These are phyloP conservation scores for Bubo scandiacus DNA, from an alignment of 2,113 vertebrate genomes.

Conservation along the genomic window DNA sequence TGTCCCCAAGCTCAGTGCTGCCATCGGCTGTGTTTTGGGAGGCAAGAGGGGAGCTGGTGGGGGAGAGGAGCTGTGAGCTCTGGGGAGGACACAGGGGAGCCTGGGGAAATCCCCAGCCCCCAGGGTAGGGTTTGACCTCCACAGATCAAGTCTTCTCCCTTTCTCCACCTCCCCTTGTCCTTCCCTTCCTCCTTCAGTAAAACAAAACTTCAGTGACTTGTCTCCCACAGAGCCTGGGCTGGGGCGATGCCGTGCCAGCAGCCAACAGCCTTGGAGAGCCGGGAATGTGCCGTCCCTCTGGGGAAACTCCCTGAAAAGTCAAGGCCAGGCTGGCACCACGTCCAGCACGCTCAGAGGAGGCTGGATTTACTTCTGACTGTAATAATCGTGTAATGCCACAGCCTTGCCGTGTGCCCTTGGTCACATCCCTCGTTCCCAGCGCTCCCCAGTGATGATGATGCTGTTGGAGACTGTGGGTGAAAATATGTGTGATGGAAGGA, in stretches of 20 bases:
- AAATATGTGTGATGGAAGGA: neutral
- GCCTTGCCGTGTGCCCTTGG: neutral
- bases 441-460: neutral
- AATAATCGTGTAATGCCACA: neutral
- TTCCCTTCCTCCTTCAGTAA: neutral
- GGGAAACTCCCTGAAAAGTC: conserved; percentile 2
- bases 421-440: neutral
- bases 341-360: neutral
- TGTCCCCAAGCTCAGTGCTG: neutral
- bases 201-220: neutral
- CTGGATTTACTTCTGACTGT: neutral
- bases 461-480: neutral
- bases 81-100: neutral
- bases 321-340: neutral
- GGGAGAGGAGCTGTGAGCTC: neutral
- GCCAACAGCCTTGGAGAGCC: neutral
- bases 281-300: rapidly evolving
- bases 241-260: neutral
- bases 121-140: neutral
- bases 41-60: rapidly evolving
- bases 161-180: neutral
- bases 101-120: neutral
- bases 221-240: neutral
- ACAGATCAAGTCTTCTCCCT: neutral
- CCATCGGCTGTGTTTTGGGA: rapidly evolving